Evolutionary conservation across 1,140 invertebrate genomes (phyloP).

Genomic region (Ceratina japonica): DNA sequence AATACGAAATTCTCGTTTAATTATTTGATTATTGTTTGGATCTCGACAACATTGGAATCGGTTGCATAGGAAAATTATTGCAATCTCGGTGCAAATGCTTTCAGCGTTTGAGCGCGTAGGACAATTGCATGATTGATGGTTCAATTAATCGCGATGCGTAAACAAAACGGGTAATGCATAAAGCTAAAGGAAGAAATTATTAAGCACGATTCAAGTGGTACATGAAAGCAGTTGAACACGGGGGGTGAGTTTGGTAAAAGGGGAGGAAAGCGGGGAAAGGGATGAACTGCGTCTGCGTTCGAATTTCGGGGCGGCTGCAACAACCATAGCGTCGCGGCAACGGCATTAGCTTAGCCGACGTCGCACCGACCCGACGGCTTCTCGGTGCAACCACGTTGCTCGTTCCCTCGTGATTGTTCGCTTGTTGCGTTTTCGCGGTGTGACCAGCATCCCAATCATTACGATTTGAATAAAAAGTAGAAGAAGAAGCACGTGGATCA

Average conservation of each 20-base stretch:
- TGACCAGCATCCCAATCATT: background rate
- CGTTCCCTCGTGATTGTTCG: background rate
- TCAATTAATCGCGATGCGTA: background rate
- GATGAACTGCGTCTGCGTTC: constrained; percentile 42
- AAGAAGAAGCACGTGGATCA: background rate
- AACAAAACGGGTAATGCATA: background rate
- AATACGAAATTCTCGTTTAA: no score
- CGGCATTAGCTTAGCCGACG: constrained; percentile 21
- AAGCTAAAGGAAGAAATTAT: background rate
- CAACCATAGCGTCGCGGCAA: constrained; percentile 3
- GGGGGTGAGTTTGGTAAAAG: background rate
- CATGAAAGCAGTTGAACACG: background rate
- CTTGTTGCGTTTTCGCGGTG: constrained; percentile 21
- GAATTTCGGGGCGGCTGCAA: constrained; percentile 36
- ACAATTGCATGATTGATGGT: background rate
- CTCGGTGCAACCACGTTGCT: background rate
- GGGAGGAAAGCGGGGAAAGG: background rate
- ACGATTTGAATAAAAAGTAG: no score
- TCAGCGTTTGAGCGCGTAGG: background rate
- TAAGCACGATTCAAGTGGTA: background rate
- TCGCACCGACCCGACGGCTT: constrained; percentile 11
- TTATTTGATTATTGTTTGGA: no score
- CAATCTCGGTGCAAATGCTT: no score
- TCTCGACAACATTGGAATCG: no score
- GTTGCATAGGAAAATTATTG: no score